Conservation (phyloP, 2,797 vertebrate species). For the Chaenodraco wilsoni region DNA sequence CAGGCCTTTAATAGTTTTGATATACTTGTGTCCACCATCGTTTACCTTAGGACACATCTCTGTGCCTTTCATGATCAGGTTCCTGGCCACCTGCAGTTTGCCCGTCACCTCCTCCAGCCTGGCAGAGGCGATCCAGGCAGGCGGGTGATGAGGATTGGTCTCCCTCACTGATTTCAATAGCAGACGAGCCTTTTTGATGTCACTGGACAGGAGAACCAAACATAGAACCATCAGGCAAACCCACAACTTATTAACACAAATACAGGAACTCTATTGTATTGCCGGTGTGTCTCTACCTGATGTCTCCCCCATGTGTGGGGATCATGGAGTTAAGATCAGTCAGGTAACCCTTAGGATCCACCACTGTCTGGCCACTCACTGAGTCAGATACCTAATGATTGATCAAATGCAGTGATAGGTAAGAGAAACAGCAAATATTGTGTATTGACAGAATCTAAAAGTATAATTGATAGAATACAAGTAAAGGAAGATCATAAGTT, state of each 20-base stretch:
- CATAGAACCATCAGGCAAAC: conserved; percentile 11
- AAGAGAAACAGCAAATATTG: not conserved
- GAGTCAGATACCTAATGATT: conserved; percentile 94
- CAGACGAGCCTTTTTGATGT: conserved; percentile 97
- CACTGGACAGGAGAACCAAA: conserved; percentile 78
- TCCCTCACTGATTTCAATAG: conserved; percentile 97
- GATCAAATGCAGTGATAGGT: not conserved
- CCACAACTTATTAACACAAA: conserved; percentile 6
- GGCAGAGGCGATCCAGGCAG: conserved; percentile 98
- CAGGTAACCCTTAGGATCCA: conserved; percentile 97
- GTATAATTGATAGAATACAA: not conserved
- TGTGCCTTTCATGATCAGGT: conserved; percentile 98
- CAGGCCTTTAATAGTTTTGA: not conserved
- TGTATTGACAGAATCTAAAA: not conserved
- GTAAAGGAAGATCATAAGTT: conserved; percentile 16
- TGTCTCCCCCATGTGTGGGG: conserved; percentile 97
- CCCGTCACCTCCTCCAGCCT: conserved; percentile 97
- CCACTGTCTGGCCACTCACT: conserved; percentile 97
- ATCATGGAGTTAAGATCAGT: conserved; percentile 99
- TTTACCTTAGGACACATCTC: conserved; percentile 99
- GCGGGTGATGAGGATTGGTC: conserved; percentile 97
- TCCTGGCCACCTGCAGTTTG: conserved; percentile 96
- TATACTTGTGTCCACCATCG: not conserved
- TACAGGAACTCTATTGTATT: not conserved
- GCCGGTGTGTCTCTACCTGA: conserved; percentile 84